Evolutionary conservation across 2,113 vertebrate genomes (phyloP).

Genomic region (Vombatus ursinus): DNA sequence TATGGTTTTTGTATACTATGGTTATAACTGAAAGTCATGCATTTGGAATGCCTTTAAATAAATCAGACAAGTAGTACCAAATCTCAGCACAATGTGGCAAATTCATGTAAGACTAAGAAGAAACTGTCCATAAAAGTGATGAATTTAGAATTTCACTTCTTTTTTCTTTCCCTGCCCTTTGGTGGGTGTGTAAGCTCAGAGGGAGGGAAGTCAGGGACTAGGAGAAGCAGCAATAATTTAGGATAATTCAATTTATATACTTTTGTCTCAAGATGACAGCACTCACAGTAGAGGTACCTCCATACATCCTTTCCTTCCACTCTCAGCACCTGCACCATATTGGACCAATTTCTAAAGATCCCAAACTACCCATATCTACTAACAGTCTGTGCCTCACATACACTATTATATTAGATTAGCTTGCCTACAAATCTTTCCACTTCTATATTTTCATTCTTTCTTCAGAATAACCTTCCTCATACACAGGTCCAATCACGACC

Average conservation of each 20-base stretch:
- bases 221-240: not conserved
- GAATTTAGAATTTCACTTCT: not conserved
- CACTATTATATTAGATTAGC: not conserved
- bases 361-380: not conserved
- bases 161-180: not conserved
- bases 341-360: not conserved
- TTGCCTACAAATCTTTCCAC: not conserved
- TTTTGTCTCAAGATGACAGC: not conserved
- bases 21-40: not conserved
- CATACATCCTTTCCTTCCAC: not conserved
- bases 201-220: not conserved
- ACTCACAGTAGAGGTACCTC: not conserved
- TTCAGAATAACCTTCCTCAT: not conserved
- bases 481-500: not conserved
- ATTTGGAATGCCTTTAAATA: not conserved
- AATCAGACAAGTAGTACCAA: not conserved
- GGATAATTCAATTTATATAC: not conserved
- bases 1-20: constrained; percentile 9
- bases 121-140: not conserved
- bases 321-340: not conserved
- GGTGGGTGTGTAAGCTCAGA: not conserved
- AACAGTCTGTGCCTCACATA: not conserved
- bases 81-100: not conserved
- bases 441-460: not conserved
- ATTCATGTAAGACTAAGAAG: not conserved